These are phyloP conservation scores for Tachuris rubrigastra DNA, from an alignment of 2,113 vertebrate species.

Conservation along the genomic window DNA sequence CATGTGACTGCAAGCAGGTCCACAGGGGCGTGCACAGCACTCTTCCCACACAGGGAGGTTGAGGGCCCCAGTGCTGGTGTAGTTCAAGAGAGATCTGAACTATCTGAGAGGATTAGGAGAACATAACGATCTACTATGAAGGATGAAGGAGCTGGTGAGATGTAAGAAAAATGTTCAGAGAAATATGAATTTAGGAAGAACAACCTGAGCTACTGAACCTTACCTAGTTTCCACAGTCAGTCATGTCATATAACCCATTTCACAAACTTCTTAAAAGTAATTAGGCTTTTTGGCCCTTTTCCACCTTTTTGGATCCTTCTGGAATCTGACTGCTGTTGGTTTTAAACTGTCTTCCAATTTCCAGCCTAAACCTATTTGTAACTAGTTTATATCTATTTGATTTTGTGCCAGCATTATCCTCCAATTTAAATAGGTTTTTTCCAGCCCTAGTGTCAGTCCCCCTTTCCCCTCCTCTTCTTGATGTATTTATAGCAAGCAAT, in stretches of 20 bases:
- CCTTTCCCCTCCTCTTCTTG: not conserved
- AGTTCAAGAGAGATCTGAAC: not conserved
- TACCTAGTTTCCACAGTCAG: not conserved
- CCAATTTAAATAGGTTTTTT: conserved; percentile 2
- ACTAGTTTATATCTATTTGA: conserved; percentile 10
- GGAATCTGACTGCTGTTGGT: not conserved
- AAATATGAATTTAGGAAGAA: not conserved
- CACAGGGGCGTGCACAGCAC: rapidly evolving
- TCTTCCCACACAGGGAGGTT: rapidly evolving
- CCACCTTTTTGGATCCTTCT: not conserved
- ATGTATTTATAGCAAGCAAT: conserved; percentile 54
- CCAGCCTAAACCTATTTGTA: conserved; percentile 1
- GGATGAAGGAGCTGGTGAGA: not conserved
- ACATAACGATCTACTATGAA: not conserved
- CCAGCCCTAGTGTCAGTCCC: not conserved
- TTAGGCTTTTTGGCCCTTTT: not conserved
- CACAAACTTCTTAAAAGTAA: not conserved
- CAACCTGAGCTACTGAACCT: not conserved
- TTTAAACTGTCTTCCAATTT: conserved; percentile 1
- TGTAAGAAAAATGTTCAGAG: not conserved
- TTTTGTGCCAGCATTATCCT: not conserved
- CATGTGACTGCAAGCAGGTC: not conserved
- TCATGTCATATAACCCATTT: not conserved
- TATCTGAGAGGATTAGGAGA: not conserved
- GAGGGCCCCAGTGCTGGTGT: not conserved